phyloP scores from a whole-genome alignment of 2,797 vertebrate genomes.

The Silurus aristotelis region DNA sequence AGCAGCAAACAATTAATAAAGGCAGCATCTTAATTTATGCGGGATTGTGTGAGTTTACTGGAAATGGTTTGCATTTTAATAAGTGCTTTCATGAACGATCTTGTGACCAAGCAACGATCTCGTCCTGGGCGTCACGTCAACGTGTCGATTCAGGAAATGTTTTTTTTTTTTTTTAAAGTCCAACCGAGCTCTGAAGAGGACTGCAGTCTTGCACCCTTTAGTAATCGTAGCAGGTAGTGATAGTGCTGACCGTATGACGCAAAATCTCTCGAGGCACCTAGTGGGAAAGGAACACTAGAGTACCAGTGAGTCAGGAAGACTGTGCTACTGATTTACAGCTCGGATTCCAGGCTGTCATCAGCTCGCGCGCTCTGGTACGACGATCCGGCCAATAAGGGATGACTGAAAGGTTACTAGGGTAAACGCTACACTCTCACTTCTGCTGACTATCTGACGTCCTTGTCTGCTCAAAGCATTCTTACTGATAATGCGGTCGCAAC shows the following conservation, averaged over 20 bases:
- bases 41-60: neutral
- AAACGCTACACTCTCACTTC: neutral
- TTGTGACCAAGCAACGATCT: neutral
- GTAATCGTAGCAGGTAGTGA: neutral
- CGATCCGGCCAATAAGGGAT: constrained; percentile 26
- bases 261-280: constrained; percentile 7
- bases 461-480: neutral
- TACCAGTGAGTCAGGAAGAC: neutral
- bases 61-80: neutral
- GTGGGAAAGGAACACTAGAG: constrained; percentile 16
- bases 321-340: constrained; percentile 44
- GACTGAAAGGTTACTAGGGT: constrained; percentile 11
- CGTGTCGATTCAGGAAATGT: neutral
- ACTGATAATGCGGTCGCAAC: neutral
- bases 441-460: neutral
- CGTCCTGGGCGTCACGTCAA: neutral
- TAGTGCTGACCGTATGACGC: constrained; percentile 25
- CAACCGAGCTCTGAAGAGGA: neutral
- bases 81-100: neutral
- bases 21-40: neutral
- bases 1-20: constrained; percentile 1
- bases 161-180: neutral
- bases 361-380: constrained; percentile 33
- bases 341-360: constrained; percentile 55
- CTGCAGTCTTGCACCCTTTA: neutral